Base-by-base conservation (phyloP, 2,797 vertebrate species). In the Rhincodon typus region DNA sequence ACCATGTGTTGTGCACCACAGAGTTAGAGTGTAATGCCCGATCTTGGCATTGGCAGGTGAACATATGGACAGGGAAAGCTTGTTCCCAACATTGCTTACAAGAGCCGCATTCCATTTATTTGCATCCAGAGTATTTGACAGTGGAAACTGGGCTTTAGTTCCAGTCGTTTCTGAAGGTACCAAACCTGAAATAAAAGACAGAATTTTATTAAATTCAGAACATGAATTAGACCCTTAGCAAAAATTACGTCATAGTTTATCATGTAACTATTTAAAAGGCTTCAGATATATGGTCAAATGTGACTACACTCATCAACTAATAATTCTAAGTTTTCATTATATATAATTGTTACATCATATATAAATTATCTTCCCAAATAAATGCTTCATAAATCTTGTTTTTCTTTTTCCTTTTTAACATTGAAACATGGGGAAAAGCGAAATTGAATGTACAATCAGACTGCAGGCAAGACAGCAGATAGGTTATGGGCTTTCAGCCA, bases 11-110 rank as follows among this genome's bases (percentile, higher is more conserved):
- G 96, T 96, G 95, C 96, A 25, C 95, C 98, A 97, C 96, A 98
- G 88, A 0, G 96, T 96, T 95, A 98, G 96, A 87, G 72, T 96
- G 96, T 98, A 98, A 46, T 96, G 96, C 95, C 98, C 98, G 0
- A 98, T 0, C 0, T 97, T 96, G 19, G 98, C 97, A 0, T 87
- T 6, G 4, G 97, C 0, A 0, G 98, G 98, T 87, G 97, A 96
- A 96, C 94, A 96, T 96, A 98, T 91, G 0, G 97, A 97, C 30
- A 98, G 4, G 0, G 95, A 96, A 0, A 98, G 96, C 2, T 95
- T 4, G 0, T 42, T 23, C 4, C 96, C 97, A 0, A 97, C 96
- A 96, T 97, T 97, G 96, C 97, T 95, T 62, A 97, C 96, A 3
- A 97, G 25, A 0, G 96, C 74, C 0, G 98, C 97, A 0, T 96